phyloP scores from a whole-genome alignment of 2,113 vertebrate species.

The Empidonax traillii region DNA sequence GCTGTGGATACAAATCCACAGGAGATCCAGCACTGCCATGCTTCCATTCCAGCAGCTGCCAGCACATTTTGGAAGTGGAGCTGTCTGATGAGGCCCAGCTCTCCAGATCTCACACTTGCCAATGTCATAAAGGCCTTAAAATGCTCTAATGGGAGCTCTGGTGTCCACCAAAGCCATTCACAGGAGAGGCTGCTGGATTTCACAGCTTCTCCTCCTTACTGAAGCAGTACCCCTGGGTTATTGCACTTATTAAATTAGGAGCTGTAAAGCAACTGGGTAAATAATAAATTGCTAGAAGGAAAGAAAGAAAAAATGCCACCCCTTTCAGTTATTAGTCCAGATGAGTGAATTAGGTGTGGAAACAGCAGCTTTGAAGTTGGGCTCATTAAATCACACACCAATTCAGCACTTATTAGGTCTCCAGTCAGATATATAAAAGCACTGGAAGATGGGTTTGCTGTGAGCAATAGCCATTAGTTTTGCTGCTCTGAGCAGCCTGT shows the following conservation, averaged over 20 bases:
- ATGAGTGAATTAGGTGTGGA: slow-evolving; percentile 61
- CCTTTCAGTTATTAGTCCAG: slow-evolving; percentile 49
- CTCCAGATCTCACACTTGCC: neutral
- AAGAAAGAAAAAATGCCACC: neutral
- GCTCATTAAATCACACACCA: slow-evolving; percentile 62
- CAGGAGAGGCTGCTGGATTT: neutral
- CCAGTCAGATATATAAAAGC: slow-evolving; percentile 25
- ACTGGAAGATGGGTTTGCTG: neutral
- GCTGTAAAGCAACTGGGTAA: slow-evolving; percentile 43
- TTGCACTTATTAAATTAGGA: slow-evolving; percentile 51
- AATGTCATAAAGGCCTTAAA: neutral
- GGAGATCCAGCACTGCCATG: neutral
- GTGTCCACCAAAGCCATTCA: neutral
- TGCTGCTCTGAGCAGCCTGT: neutral
- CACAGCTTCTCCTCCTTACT: slow-evolving; percentile 14
- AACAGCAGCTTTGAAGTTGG: slow-evolving; percentile 10
- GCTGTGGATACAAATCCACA: neutral
- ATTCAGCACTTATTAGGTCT: slow-evolving; percentile 40
- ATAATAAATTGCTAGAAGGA: slow-evolving; percentile 40
- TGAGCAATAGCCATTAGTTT: neutral
- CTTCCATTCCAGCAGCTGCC: neutral
- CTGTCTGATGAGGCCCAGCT: neutral
- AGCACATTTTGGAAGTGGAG: neutral
- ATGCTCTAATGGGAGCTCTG: neutral
- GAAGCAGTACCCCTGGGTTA: slow-evolving; percentile 25